phyloP scores from a whole-genome alignment of 2,888 invertebrate genomes.

The Carabus problematicus region DNA sequence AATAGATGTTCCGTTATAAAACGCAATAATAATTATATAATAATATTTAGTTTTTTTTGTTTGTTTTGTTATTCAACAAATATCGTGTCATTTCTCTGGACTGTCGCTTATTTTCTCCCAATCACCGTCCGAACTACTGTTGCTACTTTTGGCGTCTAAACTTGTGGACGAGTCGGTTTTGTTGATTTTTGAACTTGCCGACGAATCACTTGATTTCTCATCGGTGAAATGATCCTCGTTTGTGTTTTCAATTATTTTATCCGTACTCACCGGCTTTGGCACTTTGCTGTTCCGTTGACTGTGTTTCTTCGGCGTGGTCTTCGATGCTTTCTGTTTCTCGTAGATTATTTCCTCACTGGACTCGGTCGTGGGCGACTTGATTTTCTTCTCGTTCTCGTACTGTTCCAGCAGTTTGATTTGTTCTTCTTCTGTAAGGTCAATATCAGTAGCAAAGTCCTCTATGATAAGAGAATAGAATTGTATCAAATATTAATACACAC shows the following conservation, averaged over 20 bases:
- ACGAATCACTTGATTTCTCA: slow-evolving; percentile 34
- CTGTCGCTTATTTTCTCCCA: slow-evolving; percentile 58
- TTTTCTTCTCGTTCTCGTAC: slow-evolving; percentile 68
- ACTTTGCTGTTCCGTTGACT: slow-evolving; percentile 22
- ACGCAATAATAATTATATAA: not conserved
- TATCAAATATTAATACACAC: slow-evolving; percentile 1
- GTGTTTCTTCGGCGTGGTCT: slow-evolving; percentile 10
- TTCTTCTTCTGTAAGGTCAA: slow-evolving; percentile 75
- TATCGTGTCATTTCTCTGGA: slow-evolving; percentile 49
- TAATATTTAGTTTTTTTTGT: not conserved
- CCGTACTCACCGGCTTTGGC: slow-evolving; percentile 24
- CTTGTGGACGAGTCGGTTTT: slow-evolving; percentile 52
- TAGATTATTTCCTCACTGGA: slow-evolving; percentile 51
- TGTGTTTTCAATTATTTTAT: slow-evolving; percentile 44
- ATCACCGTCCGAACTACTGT: slow-evolving; percentile 59
- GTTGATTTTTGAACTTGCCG: slow-evolving; percentile 44
- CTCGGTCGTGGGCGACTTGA: slow-evolving; percentile 48
- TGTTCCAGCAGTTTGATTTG: slow-evolving; percentile 72
- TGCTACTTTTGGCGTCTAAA: slow-evolving; percentile 53
- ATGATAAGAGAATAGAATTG: slow-evolving; percentile 50
- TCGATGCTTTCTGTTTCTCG: slow-evolving; percentile 45
- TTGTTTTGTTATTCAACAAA: no score
- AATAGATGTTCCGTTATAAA: not conserved
- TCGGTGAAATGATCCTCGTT: slow-evolving; percentile 48
- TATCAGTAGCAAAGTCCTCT: slow-evolving; percentile 71